These are phyloP conservation scores for Trogon surrucura DNA, from an alignment of 2,113 vertebrate genomes.

Conservation along the genomic window DNA sequence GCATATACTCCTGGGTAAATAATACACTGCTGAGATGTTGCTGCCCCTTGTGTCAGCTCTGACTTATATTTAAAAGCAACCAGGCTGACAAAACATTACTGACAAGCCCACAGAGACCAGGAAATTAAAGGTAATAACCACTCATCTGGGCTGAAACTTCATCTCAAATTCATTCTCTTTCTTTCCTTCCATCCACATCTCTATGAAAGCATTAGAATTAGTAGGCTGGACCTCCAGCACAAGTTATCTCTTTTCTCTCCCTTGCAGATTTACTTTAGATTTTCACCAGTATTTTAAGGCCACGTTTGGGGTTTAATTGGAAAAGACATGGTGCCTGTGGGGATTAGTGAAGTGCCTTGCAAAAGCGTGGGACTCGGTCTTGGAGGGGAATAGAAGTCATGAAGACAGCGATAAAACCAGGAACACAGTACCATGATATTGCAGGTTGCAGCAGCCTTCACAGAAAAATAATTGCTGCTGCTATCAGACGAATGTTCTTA, in stretches of 20 bases:
- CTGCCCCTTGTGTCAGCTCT: not conserved
- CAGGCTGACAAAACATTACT: not conserved
- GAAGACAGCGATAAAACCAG: slow-evolving; percentile 32
- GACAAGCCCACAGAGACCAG: not conserved
- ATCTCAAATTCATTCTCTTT: not conserved
- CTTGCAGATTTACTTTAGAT: not conserved
- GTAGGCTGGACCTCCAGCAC: not conserved
- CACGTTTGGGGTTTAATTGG: slow-evolving; percentile 31
- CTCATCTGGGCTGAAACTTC: not conserved
- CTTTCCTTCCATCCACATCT: not conserved
- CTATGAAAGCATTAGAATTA: not conserved
- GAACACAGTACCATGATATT: not conserved
- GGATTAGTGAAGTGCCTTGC: slow-evolving; percentile 14
- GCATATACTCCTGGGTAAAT: not conserved
- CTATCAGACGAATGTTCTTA: not conserved
- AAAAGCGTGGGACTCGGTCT: not conserved
- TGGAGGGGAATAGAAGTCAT: not conserved
- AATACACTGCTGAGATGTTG: not conserved
- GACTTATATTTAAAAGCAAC: slow-evolving; percentile 15
- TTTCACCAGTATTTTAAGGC: not conserved
- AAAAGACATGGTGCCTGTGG: not conserved
- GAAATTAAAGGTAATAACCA: not conserved
- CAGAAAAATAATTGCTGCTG: slow-evolving; percentile 39
- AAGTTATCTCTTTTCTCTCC: not conserved
- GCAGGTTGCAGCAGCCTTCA: slow-evolving; percentile 28